Percentiles rank a stretch among this genome's conserved stretches.
phyloP scores from a whole-genome alignment of 2,797 vertebrate species.

The Apodemus agrarius region DNA sequence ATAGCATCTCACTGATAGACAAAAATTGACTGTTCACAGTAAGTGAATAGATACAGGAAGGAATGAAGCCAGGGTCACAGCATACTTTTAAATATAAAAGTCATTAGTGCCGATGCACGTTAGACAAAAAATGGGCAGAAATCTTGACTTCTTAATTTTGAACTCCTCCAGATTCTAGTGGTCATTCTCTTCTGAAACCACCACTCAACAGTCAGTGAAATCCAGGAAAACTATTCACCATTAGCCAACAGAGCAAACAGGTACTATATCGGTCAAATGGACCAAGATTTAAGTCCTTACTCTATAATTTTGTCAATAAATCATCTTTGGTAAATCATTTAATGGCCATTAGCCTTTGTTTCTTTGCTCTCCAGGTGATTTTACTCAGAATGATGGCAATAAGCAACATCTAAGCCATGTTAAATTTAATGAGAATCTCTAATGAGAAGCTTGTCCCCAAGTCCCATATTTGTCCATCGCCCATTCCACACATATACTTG shows the following conservation, averaged over 20 bases:
- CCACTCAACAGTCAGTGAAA: neutral
- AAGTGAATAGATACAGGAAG: neutral
- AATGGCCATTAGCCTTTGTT: neutral
- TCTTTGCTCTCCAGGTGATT: neutral
- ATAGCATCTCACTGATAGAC: neutral
- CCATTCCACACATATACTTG: neutral
- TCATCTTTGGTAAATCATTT: neutral
- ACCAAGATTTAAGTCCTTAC: neutral
- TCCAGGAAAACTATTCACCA: neutral
- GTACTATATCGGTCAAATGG: neutral
- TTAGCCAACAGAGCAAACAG: neutral
- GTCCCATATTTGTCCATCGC: neutral
- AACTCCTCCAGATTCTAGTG: neutral
- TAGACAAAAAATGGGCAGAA: neutral
- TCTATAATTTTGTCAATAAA: neutral
- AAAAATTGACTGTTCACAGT: neutral
- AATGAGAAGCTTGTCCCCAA: neutral
- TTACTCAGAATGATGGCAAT: neutral
- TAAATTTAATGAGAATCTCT: constrained; percentile 3
- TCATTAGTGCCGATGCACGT: neutral
- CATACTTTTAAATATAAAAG: neutral
- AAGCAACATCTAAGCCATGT: neutral
- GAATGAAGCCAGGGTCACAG: neutral
- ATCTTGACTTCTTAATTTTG: neutral
- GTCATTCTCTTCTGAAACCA: neutral